Percentiles rank a stretch among this genome's conserved stretches.
Evolutionary conservation across 2,113 vertebrate genomes (phyloP).

Genomic region (Oxyruncus cristatus): DNA sequence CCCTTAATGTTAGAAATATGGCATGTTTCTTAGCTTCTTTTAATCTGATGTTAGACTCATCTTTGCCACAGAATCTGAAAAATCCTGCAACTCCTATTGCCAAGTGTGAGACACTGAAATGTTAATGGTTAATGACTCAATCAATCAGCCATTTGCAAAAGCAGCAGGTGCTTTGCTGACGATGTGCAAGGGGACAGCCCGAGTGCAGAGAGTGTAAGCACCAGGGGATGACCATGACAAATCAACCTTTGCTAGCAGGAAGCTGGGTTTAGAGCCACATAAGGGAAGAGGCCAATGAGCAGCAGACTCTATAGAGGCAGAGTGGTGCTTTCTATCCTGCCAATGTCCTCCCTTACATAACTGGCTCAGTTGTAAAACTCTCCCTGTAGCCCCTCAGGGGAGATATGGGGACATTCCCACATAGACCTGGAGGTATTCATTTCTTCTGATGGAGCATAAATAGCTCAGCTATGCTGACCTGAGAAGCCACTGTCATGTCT

Average conservation of each 20-base stretch:
- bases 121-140: background rate
- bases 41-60: background rate
- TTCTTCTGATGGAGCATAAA: background rate
- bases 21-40: background rate
- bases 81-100: background rate
- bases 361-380: background rate
- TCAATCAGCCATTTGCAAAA: background rate
- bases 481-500: background rate
- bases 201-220: background rate
- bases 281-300: background rate
- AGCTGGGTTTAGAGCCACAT: background rate
- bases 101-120: background rate
- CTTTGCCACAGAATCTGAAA: fast-evolving
- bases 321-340: background rate
- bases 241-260: background rate
- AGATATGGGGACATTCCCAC: background rate
- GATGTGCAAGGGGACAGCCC: background rate
- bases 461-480: background rate
- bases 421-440: background rate
- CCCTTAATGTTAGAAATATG: no score
- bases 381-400: background rate
- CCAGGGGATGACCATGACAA: background rate
- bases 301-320: background rate
- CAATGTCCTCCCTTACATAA: background rate
- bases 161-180: background rate